Conservation (phyloP, 2,888 invertebrate genomes). For the Rhopalosiphum nymphaeae region DNA sequence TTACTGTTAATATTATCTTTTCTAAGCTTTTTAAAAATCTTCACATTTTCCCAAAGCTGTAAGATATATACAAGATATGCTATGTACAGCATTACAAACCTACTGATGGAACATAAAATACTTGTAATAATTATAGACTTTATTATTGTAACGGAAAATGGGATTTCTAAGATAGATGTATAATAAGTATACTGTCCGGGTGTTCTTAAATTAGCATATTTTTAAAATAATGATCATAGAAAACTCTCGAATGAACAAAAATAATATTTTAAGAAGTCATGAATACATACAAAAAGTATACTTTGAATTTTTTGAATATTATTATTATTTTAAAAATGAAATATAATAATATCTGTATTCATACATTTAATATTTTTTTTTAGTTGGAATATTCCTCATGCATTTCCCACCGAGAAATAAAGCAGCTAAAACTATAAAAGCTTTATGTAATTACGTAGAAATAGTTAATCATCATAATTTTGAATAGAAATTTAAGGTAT, state of each 20-base stretch:
- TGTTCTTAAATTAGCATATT: conserved; percentile 35
- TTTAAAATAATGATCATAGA: conserved; percentile 30
- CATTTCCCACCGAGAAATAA: not conserved
- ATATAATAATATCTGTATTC: not conserved
- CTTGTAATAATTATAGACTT: not conserved
- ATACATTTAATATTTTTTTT: not conserved
- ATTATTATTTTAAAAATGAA: conserved; percentile 3
- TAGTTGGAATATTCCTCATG: not conserved
- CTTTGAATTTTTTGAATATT: not conserved
- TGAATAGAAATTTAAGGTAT: not conserved
- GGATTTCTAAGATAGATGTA: not conserved
- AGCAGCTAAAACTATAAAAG: not conserved
- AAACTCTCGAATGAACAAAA: not conserved
- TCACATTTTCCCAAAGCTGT: not conserved
- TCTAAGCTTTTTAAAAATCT: not conserved
- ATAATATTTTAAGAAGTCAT: not conserved
- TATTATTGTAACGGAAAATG: not conserved
- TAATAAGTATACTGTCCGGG: not conserved
- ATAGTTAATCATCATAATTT: not conserved
- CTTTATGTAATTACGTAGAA: not conserved
- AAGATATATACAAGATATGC: not conserved
- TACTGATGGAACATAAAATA: not conserved
- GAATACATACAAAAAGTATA: not conserved
- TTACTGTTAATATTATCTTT: not conserved
- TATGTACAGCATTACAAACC: not conserved